Conservation (phyloP, 1,140 invertebrate genomes). For the Augochlora pura region DNA sequence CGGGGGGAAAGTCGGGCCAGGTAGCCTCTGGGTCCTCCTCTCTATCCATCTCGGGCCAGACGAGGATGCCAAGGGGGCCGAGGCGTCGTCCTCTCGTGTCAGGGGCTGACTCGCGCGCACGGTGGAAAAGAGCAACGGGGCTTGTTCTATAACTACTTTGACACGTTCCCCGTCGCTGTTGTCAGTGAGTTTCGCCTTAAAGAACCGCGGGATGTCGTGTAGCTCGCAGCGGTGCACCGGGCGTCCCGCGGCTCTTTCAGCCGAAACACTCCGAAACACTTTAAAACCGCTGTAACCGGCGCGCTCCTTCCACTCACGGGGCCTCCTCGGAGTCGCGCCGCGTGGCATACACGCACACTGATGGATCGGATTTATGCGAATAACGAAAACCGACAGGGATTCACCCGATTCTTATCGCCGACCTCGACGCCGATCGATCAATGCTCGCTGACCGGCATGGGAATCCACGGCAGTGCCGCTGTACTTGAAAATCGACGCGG, state of each 20-base stretch:
- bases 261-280: conserved; percentile 55
- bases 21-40: background rate
- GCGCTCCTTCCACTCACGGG: background rate
- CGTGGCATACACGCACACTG: background rate
- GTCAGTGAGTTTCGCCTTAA: conserved; percentile 67
- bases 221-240: conserved; percentile 50
- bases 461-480: no score
- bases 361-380: conserved; percentile 45
- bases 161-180: conserved; percentile 72
- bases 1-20: background rate
- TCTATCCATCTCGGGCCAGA: background rate
- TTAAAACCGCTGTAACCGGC: conserved; percentile 33
- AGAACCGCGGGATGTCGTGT: conserved; percentile 72
- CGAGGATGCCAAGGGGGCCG: conserved; percentile 13
- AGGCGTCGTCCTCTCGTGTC: conserved; percentile 23
- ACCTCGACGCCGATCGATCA: conserved; percentile 23
- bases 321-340: background rate
- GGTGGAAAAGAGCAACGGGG: conserved; percentile 36
- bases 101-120: conserved; percentile 37
- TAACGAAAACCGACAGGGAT: conserved; percentile 26
- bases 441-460: background rate
- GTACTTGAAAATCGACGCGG: no score
- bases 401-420: conserved; percentile 27
- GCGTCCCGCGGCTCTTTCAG: conserved; percentile 34
- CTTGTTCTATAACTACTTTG: conserved; percentile 73